Percentiles rank a stretch among this genome's conserved stretches.
Conservation (phyloP, 1,140 invertebrate species). For the Antheraea mylitta region DNA sequence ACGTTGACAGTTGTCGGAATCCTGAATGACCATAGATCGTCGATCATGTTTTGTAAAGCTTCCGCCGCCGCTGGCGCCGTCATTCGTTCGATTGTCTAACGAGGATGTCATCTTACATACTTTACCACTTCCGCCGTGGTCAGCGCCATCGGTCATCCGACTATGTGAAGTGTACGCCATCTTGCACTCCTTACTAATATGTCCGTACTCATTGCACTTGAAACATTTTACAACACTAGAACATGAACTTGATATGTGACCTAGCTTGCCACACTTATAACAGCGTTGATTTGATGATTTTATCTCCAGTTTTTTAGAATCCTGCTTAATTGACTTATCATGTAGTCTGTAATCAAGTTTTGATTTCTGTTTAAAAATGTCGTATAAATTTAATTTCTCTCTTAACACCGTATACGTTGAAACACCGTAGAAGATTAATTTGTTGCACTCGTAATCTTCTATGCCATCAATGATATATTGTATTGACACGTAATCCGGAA, state of each 20-base stretch:
- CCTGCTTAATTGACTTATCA: not conserved
- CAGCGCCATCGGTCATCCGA: too few relatives aligned
- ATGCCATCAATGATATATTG: slow-evolving; percentile 27
- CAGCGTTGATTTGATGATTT: not conserved
- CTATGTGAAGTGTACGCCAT: too few relatives aligned
- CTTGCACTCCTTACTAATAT: not conserved
- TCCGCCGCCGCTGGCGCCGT: not conserved
- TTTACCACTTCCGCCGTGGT: not conserved
- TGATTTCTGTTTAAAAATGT: slow-evolving; percentile 1
- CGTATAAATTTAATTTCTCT: slow-evolving; percentile 23
- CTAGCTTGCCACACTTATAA: too few relatives aligned
- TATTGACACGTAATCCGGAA: not conserved
- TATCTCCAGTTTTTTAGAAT: too few relatives aligned
- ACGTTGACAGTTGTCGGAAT: too few relatives aligned
- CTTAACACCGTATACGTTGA: slow-evolving; percentile 19
- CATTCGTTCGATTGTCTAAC: not conserved
- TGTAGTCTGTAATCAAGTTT: not conserved
- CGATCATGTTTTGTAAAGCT: not conserved
- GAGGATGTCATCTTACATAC: not conserved
- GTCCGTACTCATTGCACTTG: not conserved
- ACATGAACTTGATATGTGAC: too few relatives aligned
- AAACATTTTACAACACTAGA: not conserved
- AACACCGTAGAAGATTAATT: slow-evolving; percentile 23
- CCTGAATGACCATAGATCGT: not conserved
- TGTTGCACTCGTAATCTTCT: slow-evolving; percentile 21